Percentiles rank a stretch among this genome's conserved stretches.
These are phyloP conservation scores for Torymus auratus DNA, from an alignment of 2,888 invertebrate species.

Conservation along the genomic window DNA sequence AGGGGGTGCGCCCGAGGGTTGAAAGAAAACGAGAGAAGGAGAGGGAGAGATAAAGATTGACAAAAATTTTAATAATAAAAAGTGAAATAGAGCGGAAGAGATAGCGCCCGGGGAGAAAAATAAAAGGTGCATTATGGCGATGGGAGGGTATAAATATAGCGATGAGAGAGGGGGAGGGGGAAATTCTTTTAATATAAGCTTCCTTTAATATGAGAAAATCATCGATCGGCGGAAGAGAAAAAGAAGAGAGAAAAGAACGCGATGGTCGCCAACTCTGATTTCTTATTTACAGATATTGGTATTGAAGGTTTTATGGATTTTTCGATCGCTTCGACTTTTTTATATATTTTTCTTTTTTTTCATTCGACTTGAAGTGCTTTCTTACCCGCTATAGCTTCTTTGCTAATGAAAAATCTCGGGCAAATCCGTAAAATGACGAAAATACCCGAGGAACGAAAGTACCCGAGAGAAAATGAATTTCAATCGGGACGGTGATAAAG, in stretches of 20 bases:
- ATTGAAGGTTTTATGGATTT: too few relatives aligned
- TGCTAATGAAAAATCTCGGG: too few relatives aligned
- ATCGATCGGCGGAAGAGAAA: not conserved
- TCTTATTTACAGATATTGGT: too few relatives aligned
- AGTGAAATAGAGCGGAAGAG: conserved; percentile 29
- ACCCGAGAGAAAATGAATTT: too few relatives aligned
- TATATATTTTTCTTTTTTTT: too few relatives aligned
- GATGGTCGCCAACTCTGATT: too few relatives aligned
- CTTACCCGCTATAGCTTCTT: too few relatives aligned
- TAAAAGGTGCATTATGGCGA: not conserved
- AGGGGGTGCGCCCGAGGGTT: not conserved
- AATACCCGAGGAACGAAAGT: too few relatives aligned
- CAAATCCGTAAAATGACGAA: too few relatives aligned
- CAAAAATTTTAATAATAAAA: conserved; percentile 50
- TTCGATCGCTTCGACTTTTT: not conserved
- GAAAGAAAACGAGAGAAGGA: not conserved
- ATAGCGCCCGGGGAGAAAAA: not conserved
- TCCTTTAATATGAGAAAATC: not conserved
- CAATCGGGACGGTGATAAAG: too few relatives aligned
- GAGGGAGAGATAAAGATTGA: conserved; percentile 39
- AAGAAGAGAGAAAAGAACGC: not conserved
- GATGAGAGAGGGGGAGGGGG: too few relatives aligned
- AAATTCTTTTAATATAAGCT: conserved; percentile 9
- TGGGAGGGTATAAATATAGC: conserved; percentile 4
- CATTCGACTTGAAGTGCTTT: too few relatives aligned